Evolutionary conservation across 1,140 invertebrate species (phyloP), one percentile per base, ranked within the genome.

Genomic region (Hycleus cichorii): DNA sequence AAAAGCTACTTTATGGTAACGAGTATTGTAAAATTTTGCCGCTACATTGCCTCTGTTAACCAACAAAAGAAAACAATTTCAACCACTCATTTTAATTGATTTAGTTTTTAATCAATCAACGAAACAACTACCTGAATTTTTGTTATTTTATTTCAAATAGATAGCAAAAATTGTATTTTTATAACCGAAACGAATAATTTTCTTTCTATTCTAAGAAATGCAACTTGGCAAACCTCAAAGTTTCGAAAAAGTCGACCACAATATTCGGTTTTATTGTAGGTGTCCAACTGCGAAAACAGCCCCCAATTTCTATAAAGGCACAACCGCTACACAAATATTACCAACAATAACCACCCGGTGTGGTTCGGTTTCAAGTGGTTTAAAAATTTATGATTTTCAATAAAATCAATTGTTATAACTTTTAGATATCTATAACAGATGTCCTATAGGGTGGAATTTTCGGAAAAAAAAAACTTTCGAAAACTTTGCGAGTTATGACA

Each of bases 251-350:
- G 47, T 55, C 39, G 47, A 55, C 44, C 44, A 39, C 44, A 38
- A 25, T 25, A 51, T 24, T 48, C 3, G 12, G 18, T 54, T 32
- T 18, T 24, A 49, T 62, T 27, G 18, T 39, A 48, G 56, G 47
- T 48, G 51, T 55, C 60, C 60, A 62, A 62, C 60, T 62, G 60
- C 39, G 60, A 62, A 62, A 62, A 62, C 57, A 62, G 58, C 59
- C 59, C 51, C 59, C 45, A 62, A 61, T 47, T 42, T 42, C 9
- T 3, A 42, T n/a, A 6, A 42, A 42, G 40, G 40, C 11, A 45
- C 56, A 44, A 57, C 58, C 58, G 55, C 44, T 40, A 42, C 49
- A 49, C 47, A 53, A 46, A 18, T 18, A 18, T 18, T 53, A 32
- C 40, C 55, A 60, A 62, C 50, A 62, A 58, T 62, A 53, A 45